phyloP scores from a whole-genome alignment of 2,888 invertebrate species.

The Erebia aethiops region DNA sequence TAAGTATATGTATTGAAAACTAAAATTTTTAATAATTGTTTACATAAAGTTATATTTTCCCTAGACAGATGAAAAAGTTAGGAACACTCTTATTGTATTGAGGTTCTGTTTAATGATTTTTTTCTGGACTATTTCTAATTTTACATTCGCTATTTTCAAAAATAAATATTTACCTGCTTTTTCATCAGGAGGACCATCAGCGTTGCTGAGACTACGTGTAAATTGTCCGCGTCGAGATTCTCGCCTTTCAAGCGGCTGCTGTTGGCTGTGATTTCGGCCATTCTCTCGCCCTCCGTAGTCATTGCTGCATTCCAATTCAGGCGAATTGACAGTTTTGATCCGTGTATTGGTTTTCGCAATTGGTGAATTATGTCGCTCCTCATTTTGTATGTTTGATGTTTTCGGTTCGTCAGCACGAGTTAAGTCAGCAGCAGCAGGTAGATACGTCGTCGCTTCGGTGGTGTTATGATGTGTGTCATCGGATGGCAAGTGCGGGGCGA shows the following conservation, averaged over 20 bases:
- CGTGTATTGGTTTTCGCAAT: slow-evolving; percentile 35
- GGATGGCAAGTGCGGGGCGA: slow-evolving; percentile 64
- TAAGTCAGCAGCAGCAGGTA: slow-evolving; percentile 31
- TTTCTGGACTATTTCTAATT: background rate
- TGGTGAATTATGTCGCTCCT: slow-evolving; percentile 44
- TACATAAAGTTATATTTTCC: background rate
- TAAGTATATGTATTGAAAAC: background rate
- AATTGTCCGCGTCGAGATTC: slow-evolving; percentile 85
- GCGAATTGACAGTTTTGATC: slow-evolving; percentile 49
- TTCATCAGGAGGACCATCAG: slow-evolving; percentile 92
- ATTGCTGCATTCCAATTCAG: slow-evolving; percentile 77
- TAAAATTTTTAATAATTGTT: background rate
- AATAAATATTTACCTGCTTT: slow-evolving; percentile 82
- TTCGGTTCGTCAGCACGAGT: slow-evolving; percentile 40
- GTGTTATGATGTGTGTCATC: slow-evolving; percentile 60
- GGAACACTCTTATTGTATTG: background rate
- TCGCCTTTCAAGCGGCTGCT: slow-evolving; percentile 79
- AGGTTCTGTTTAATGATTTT: background rate
- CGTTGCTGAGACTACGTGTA: slow-evolving; percentile 91
- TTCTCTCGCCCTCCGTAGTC: slow-evolving; percentile 85
- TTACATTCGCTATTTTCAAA: background rate
- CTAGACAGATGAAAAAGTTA: background rate
- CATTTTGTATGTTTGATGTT: slow-evolving; percentile 23
- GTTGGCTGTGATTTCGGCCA: slow-evolving; percentile 78
- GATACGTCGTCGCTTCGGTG: slow-evolving; percentile 49